Conservation (phyloP, 2,888 invertebrate genomes). For the Sminthurinus aureus region DNA sequence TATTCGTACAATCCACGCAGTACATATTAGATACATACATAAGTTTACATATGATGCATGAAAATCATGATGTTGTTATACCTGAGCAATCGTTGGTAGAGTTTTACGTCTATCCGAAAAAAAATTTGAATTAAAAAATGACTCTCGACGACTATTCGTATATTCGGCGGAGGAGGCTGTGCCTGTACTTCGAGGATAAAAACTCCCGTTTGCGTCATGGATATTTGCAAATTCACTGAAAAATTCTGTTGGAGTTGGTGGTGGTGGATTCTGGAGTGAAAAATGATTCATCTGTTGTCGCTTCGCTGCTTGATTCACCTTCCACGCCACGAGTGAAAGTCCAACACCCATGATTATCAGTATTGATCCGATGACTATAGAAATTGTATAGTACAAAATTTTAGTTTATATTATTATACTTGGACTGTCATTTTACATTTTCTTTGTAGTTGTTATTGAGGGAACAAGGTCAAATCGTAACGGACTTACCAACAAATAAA, state of each 20-base stretch:
- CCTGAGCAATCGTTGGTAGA: constrained; percentile 58
- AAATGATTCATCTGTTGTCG: constrained; percentile 48
- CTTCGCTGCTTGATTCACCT: constrained; percentile 54
- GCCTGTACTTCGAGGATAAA: constrained; percentile 28
- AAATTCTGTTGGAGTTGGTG: constrained; percentile 48
- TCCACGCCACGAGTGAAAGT: constrained; percentile 50
- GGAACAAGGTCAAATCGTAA: no score
- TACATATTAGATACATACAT: no score
- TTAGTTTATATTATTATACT: no score
- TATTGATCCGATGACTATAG: constrained; percentile 51
- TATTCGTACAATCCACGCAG: not conserved
- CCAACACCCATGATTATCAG: constrained; percentile 51
- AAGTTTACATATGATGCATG: no score
- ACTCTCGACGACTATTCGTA: constrained; percentile 44
- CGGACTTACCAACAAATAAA: no score
- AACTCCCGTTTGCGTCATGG: constrained; percentile 33
- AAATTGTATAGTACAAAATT: no score
- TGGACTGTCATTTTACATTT: no score
- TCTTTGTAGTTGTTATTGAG: no score
- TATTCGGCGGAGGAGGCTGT: constrained; percentile 34
- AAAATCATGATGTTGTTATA: no score
- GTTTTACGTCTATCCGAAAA: constrained; percentile 49
- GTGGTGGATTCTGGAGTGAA: constrained; percentile 51
- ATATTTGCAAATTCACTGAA: constrained; percentile 46
- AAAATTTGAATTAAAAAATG: constrained; percentile 46